These are phyloP conservation scores for Acanthurus lineatus DNA, from an alignment of 2,797 vertebrate genomes.

Conservation along the genomic window DNA sequence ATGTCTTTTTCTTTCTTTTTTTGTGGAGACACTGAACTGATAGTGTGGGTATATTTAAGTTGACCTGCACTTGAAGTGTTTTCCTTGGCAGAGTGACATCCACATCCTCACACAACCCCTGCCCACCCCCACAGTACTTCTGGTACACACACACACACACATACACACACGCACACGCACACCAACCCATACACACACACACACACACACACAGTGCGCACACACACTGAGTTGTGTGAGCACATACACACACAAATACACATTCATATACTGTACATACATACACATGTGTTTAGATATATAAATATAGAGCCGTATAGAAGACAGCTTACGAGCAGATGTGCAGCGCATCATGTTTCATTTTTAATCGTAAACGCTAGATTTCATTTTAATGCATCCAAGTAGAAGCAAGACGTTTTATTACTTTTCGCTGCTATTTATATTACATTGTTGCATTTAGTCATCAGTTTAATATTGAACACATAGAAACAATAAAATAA, in stretches of 20 bases:
- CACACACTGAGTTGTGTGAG: neutral
- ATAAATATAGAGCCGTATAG: neutral
- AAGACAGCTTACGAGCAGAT: slow-evolving; percentile 18
- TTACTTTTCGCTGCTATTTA: neutral
- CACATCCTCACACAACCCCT: slow-evolving; percentile 54
- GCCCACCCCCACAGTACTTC: slow-evolving; percentile 45
- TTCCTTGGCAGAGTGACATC: slow-evolving; percentile 69
- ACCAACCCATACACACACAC: slow-evolving; percentile 13
- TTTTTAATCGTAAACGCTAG: neutral
- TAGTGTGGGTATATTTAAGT: slow-evolving; percentile 53
- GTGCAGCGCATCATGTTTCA: neutral
- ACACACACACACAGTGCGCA: slow-evolving; percentile 15
- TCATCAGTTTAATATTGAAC: neutral
- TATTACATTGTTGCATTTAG: slow-evolving; percentile 4
- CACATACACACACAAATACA: neutral
- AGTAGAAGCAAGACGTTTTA: slow-evolving; percentile 7
- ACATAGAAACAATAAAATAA: neutral
- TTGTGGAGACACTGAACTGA: slow-evolving; percentile 45
- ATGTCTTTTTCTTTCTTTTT: slow-evolving; percentile 27
- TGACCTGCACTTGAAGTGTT: slow-evolving; percentile 65
- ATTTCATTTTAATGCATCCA: slow-evolving; percentile 8
- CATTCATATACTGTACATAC: neutral
- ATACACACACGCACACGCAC: slow-evolving; percentile 21
- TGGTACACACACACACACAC: slow-evolving; percentile 3
- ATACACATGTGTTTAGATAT: slow-evolving; percentile 13